Base-by-base conservation (phyloP, 2,797 vertebrate genomes). In the Garrulus glandarius region DNA sequence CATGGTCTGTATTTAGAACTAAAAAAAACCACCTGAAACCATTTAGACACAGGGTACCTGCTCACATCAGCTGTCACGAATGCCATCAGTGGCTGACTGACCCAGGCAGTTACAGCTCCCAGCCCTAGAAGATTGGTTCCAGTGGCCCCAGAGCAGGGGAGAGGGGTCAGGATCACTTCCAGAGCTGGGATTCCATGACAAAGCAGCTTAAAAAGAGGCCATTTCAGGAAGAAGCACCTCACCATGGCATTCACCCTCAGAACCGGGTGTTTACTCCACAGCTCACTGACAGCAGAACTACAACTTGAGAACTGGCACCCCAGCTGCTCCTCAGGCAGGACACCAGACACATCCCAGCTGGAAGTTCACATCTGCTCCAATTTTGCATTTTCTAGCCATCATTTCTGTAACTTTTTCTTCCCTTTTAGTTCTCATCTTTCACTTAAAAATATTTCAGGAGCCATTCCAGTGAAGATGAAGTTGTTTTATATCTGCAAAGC, bases 241-340 rank as follows among this genome's bases (percentile, higher is more conserved):
- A 0, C 36, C 32, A 10, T 1, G 11, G 60, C 1, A 11, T 13
- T 60, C 29, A 26, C 26, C 23, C 59, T 63, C 3, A 1, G 53
- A 46, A 63, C 5, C 5, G 15, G 43, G 15, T 37, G 43, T 46
- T 57, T 21, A 15, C 20, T 52, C 34, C 72, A 16, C 22, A 47
- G 50, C 20, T 82, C 68, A 26, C 24, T 44, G 64, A 37, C 64
- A 85, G 49, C 77, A 77, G 49, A 59, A 17, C 13, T 46, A 49
- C 43, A 84, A 3, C 19, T 11, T 0, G n/a, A 52, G 63, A 49
- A 15, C 1, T 63, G 47, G 47, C 39, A 64, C 15, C 84, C 46
- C 69, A 56, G 56, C 60, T 75, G 67, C 69, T 76, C 36, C 56
- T 32, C 1, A 3, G 50, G 27, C 47, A 67, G 61, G 41, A 61